phyloP scores from a whole-genome alignment of 2,888 invertebrate species.

The Paralinhomoeus sp. region DNA sequence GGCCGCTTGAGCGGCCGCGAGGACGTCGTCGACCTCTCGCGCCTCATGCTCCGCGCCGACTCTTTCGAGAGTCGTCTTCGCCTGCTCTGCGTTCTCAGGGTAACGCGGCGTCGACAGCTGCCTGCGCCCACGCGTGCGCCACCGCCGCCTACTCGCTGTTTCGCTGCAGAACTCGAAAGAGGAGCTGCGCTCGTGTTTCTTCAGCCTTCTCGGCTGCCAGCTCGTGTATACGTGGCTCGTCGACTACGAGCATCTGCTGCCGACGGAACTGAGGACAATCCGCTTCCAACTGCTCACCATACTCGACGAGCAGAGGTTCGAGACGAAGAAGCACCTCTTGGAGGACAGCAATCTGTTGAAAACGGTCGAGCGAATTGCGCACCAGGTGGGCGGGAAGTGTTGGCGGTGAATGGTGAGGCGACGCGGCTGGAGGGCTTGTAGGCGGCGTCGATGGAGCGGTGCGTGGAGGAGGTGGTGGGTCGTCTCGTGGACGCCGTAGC shows the following conservation, averaged over 20 bases:
- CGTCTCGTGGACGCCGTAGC: too few species aligned
- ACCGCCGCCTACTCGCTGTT: background rate
- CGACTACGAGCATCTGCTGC: background rate
- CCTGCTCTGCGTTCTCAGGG: constrained; percentile 51
- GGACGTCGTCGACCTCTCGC: constrained; percentile 64
- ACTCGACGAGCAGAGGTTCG: constrained; percentile 57
- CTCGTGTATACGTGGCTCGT: constrained; percentile 73
- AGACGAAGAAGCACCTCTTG: constrained; percentile 65
- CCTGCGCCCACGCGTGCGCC: background rate
- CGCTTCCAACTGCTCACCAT: constrained; percentile 39
- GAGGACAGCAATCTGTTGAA: constrained; percentile 69
- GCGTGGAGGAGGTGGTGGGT: too few species aligned
- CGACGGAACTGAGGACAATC: background rate
- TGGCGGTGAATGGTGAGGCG: too few species aligned
- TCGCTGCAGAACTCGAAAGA: constrained; percentile 26
- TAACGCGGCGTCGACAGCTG: too few species aligned
- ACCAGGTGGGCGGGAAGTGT: too few species aligned
- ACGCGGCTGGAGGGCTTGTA: too few species aligned
- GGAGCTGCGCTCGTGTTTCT: constrained; percentile 41
- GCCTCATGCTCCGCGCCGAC: constrained; percentile 76
- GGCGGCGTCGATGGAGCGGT: too few species aligned
- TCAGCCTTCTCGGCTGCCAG: constrained; percentile 60
- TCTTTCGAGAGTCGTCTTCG: constrained; percentile 44
- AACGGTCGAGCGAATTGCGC: too few species aligned
- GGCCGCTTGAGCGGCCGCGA: constrained; percentile 60